Percentiles rank a stretch among this genome's conserved stretches.
Evolutionary conservation across 2,888 invertebrate genomes (phyloP).

Genomic region (Sminthurinus aureus): DNA sequence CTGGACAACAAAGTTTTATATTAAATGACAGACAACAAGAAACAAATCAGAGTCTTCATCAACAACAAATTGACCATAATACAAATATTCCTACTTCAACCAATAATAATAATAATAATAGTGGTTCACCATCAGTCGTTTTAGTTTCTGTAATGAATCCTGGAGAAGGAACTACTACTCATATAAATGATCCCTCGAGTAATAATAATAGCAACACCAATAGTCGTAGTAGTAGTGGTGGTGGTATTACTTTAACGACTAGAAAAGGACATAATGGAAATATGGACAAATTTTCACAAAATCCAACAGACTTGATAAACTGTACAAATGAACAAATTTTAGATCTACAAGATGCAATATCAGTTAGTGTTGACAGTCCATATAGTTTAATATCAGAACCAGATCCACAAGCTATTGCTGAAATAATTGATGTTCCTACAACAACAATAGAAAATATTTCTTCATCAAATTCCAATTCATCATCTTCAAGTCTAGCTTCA

Average conservation of each 20-base stretch:
- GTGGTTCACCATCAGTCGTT: slow-evolving; percentile 10
- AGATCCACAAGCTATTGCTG: slow-evolving; percentile 53
- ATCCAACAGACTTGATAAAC: slow-evolving; percentile 48
- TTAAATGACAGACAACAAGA: not conserved
- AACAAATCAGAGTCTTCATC: not conserved
- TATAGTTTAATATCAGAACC: slow-evolving; percentile 56
- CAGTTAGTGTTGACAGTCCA: slow-evolving; percentile 50
- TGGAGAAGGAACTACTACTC: not conserved
- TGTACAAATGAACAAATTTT: slow-evolving; percentile 52
- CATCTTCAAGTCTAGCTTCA: slow-evolving; percentile 20
- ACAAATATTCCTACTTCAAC: no score
- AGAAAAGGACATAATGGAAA: not conserved
- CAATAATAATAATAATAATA: not conserved
- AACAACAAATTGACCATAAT: slow-evolving; percentile 24
- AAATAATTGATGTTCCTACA: slow-evolving; percentile 55
- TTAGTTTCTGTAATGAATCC: slow-evolving; percentile 21
- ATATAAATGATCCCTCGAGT: not conserved
- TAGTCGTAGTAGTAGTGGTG: not conserved
- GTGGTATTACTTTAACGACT: not conserved
- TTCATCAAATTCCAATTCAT: slow-evolving; percentile 29
- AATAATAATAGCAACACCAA: not conserved
- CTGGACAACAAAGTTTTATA: slow-evolving; percentile 9
- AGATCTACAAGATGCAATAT: slow-evolving; percentile 56
- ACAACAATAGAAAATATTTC: slow-evolving; percentile 38
- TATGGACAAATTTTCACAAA: slow-evolving; percentile 39